Evolutionary conservation across 2,797 vertebrate genomes (phyloP).

Genomic region (Melanotaenia parkinsoni): DNA sequence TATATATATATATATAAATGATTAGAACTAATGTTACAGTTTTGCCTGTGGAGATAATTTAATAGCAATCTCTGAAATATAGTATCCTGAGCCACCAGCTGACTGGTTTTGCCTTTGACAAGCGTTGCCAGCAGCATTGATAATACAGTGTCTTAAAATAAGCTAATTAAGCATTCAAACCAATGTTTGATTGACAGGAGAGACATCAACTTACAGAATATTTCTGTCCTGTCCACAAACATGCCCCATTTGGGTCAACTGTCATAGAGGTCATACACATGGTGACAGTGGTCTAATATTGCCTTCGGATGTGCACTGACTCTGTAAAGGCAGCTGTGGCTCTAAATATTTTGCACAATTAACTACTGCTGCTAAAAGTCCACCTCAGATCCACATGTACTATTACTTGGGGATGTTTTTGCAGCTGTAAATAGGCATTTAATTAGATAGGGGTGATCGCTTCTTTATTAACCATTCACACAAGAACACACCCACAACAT

Average conservation of each 20-base stretch:
- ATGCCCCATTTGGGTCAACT: conserved; percentile 9
- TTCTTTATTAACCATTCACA: conserved; percentile 48
- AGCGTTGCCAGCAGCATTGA: not conserved
- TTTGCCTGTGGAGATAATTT: too few species aligned
- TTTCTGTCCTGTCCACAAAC: conserved; percentile 43
- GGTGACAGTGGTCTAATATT: conserved; percentile 11
- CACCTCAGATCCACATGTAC: conserved; percentile 71
- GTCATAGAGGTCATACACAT: conserved; percentile 42
- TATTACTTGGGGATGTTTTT: conserved; percentile 58
- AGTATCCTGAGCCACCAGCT: not conserved
- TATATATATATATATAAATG: too few species aligned
- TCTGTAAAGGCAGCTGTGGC: conserved; percentile 69
- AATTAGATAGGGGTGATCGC: conserved; percentile 49
- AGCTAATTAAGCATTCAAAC: conserved; percentile 71
- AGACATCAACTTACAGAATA: conserved; percentile 34
- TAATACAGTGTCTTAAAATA: conserved; percentile 28
- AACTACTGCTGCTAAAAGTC: conserved; percentile 40
- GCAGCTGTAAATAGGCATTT: conserved; percentile 68
- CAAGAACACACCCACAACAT: conserved; percentile 49
- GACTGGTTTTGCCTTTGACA: not conserved
- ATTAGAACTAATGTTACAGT: too few species aligned
- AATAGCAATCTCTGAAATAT: not conserved
- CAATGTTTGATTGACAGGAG: conserved; percentile 60
- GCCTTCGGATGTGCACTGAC: conserved; percentile 58
- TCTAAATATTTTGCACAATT: conserved; percentile 51